Percentiles rank a stretch among this genome's conserved stretches.
Evolutionary conservation across 2,797 vertebrate species (phyloP).

Genomic region (Arremon aurantiirostris): DNA sequence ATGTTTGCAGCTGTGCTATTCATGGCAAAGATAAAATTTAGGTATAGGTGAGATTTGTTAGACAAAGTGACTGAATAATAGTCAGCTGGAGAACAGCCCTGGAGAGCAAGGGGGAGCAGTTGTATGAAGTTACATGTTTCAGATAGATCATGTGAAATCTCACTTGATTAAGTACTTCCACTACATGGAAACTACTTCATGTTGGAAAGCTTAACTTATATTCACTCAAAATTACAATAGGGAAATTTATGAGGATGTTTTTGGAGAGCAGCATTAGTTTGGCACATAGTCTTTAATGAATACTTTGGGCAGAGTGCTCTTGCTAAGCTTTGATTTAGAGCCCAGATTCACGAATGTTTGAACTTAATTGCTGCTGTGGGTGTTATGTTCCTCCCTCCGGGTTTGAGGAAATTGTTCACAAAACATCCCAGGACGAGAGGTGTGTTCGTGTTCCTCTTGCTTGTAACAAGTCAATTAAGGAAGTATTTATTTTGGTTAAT

Average conservation of each 20-base stretch:
- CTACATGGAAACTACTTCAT: background rate
- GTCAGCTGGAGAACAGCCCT: background rate
- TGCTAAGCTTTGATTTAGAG: background rate
- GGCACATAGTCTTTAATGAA: background rate
- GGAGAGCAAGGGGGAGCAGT: background rate
- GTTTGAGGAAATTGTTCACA: background rate
- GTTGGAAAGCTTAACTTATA: background rate
- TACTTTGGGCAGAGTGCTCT: background rate
- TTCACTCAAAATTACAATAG: background rate
- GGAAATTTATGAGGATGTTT: background rate
- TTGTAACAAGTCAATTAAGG: background rate
- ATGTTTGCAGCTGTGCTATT: background rate
- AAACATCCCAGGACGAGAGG: background rate
- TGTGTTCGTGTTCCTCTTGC: background rate
- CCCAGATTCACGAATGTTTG: background rate
- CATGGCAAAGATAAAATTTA: background rate
- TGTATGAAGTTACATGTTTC: background rate
- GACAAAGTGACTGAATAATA: background rate
- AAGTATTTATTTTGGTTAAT: background rate
- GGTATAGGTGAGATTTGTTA: background rate
- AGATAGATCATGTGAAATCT: background rate
- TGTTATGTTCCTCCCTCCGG: background rate
- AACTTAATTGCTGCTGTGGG: background rate
- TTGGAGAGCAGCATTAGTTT: conserved; percentile 4
- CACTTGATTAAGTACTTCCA: background rate